Conservation (phyloP, 64 coral and sea anemone genomes). For the Orbicella faveolata region DNA sequence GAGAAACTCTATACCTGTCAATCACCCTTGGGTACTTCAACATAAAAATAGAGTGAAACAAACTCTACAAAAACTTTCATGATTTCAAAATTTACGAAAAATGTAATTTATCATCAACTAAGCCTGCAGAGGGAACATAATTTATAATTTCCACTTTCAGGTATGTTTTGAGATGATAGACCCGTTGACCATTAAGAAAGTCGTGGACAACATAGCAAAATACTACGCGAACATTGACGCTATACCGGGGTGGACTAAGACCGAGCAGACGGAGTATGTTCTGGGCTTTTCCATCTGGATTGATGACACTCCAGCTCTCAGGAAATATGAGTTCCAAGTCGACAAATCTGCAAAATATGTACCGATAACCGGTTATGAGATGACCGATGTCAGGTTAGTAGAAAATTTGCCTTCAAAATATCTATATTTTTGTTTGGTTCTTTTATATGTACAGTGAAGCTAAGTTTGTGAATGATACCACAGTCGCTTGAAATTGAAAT, state of each 20-base stretch:
- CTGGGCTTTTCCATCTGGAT: constrained; percentile 69
- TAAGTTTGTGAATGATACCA: background rate
- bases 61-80: too few species aligned
- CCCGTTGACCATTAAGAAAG: constrained; percentile 61
- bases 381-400: constrained; percentile 72
- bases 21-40: too few species aligned
- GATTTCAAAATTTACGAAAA: too few species aligned
- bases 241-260: constrained; percentile 60
- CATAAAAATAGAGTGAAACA: too few species aligned
- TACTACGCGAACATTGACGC: constrained; percentile 67
- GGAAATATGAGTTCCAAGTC: constrained; percentile 84
- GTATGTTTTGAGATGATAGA: constrained; percentile 80
- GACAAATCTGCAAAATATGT: constrained; percentile 66
- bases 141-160: constrained; percentile 8
- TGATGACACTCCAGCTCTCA: constrained; percentile 47
- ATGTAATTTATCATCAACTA: too few species aligned
- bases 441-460: background rate
- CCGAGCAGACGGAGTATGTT: constrained; percentile 52
- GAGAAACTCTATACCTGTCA: too few species aligned
- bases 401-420: too few species aligned
- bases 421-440: too few species aligned
- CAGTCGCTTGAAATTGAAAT: too few species aligned
- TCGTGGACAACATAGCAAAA: constrained; percentile 79
- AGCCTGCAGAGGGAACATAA: background rate
- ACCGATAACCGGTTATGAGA: constrained; percentile 38